Base-by-base conservation (phyloP, 2,113 vertebrate species). In the Dolichotis patagonum region DNA sequence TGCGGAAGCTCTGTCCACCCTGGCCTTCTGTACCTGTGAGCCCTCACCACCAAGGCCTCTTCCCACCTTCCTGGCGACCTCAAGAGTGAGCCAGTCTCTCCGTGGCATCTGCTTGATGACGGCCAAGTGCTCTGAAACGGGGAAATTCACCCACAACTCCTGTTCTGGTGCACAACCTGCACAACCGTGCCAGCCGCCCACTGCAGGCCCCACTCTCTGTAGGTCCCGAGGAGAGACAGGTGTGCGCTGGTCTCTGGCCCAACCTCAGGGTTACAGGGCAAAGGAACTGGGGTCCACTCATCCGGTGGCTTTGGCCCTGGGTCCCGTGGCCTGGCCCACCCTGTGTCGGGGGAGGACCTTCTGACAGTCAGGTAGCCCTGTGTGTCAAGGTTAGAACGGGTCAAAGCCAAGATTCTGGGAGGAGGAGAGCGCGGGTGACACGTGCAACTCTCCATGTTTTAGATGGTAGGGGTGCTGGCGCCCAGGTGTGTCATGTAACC, bases 391-490 rank as follows among this genome's bases (percentile, higher is more conserved):
- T 46, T 12, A 77, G 73, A 77, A 30, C 22, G 2, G 71, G 22
- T 38, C 71, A 28, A 16, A 13, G 38, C 43, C 75, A 30, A 30
- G 75, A 24, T 2, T 28, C 41, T 6, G 1, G 26, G 20, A 43
- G 38, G 10, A 24, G 10, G n/a, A 43, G 38, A 0, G 38, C 10
- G 1, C 20, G 1, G 12, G 8, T 11, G 11, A 20, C 3, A 4
- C 13, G 22, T 38, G 2, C 5, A 26, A 73, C 38, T 24, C 11
- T 5, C 38, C 38, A 9, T 26, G 3, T 5, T 73, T 26, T 12
- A 24, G 41, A 28, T 26, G 20, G 6, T 7, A 41, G 12, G 24
- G 41, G 19, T 41, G 69, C 10, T 3, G 9, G 62, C 7, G 26
- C 11, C 58, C 58, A 22, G 24, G 58, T 7, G 22, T 60, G 7